A percentile compares a stretch with the other conserved stretches of the same genome.
Conservation (phyloP, 2,113 vertebrate species). For the Anser brachyrhynchus region DNA sequence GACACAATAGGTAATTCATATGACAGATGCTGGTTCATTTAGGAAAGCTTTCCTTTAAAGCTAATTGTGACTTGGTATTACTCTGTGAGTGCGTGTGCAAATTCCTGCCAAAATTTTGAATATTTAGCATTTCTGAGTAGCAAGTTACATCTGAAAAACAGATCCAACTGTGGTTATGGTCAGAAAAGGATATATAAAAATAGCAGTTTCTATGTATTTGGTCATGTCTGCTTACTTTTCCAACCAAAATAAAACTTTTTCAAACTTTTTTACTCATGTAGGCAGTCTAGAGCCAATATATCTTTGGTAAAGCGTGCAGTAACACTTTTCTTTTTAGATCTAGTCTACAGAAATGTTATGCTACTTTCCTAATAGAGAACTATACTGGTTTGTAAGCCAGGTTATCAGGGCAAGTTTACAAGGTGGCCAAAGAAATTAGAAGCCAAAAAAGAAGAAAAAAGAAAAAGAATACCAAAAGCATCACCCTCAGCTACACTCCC, state of each 20-base stretch:
- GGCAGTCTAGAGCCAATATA: not conserved
- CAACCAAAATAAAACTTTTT: slow-evolving; percentile 61
- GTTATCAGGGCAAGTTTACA: not conserved
- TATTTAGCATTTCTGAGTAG: slow-evolving; percentile 34
- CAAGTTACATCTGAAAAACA: slow-evolving; percentile 51
- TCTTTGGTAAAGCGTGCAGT: slow-evolving; percentile 8
- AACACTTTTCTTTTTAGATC: slow-evolving; percentile 6
- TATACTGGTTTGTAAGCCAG: not conserved
- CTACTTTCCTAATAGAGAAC: not conserved
- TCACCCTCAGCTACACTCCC: not conserved
- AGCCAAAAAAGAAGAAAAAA: not conserved
- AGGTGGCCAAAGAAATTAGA: not conserved
- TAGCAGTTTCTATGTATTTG: slow-evolving; percentile 41
- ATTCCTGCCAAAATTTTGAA: not conserved
- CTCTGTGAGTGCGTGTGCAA: not conserved
- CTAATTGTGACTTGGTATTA: not conserved
- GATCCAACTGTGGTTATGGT: slow-evolving; percentile 22
- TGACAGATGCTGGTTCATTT: not conserved
- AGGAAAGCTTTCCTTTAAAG: not conserved
- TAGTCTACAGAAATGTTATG: not conserved
- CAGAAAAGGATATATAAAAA: slow-evolving; percentile 44
- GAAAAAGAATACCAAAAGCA: not conserved
- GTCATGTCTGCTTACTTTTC: slow-evolving; percentile 67
- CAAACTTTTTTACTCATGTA: not conserved
- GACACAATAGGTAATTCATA: not conserved